phyloP scores from a whole-genome alignment of 2,797 vertebrate genomes.

The Loriculus beryllinus region DNA sequence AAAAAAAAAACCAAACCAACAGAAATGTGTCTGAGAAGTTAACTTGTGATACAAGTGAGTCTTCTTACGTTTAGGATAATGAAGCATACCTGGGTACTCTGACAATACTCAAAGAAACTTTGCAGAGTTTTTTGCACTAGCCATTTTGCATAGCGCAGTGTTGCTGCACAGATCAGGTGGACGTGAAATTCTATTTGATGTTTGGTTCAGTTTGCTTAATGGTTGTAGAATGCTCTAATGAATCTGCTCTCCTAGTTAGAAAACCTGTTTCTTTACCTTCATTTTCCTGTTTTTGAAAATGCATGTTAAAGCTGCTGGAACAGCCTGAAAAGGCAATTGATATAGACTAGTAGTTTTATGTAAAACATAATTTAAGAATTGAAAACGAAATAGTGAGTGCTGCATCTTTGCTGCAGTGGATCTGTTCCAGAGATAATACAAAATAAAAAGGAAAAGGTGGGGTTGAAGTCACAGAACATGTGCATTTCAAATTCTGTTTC shows the following conservation, averaged over 20 bases:
- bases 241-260: neutral
- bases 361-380: neutral
- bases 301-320: neutral
- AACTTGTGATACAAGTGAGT: neutral
- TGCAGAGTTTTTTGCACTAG: neutral
- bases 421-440: neutral
- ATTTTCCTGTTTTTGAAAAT: neutral
- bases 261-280: neutral
- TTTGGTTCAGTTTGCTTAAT: neutral
- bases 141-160: rapidly evolving
- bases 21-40: neutral
- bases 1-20: neutral
- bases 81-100: neutral
- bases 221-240: neutral
- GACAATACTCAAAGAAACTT: neutral
- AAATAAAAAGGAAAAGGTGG: neutral
- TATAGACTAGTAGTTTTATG: neutral
- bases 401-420: neutral
- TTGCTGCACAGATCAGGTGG: neutral
- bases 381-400: neutral
- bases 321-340: neutral
- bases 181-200: neutral
- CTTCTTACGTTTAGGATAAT: neutral
- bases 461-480: neutral
- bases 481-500: neutral